These are phyloP conservation scores for Otocyon megalotis DNA, from an alignment of 2,113 vertebrate species.

Conservation along the genomic window DNA sequence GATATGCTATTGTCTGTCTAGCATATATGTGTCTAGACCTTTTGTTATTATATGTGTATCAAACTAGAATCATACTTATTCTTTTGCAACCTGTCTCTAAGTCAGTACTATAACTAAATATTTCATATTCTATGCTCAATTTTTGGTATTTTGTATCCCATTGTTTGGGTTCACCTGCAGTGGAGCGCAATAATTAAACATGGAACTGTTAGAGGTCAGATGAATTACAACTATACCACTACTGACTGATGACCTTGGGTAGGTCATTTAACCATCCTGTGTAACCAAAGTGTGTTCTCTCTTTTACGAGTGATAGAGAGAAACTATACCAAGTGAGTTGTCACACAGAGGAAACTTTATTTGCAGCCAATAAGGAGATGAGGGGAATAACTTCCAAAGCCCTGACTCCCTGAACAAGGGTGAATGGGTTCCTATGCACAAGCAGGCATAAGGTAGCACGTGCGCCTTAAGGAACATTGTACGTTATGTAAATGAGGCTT, in stretches of 20 bases:
- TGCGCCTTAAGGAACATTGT: background rate
- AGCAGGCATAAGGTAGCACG: rapidly evolving
- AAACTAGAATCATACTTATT: background rate
- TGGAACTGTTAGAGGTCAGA: background rate
- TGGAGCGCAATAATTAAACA: background rate
- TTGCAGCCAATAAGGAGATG: background rate
- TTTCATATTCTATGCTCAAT: background rate
- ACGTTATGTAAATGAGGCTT: background rate
- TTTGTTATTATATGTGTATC: background rate
- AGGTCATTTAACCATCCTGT: background rate
- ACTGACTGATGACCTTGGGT: background rate
- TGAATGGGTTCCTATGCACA: background rate
- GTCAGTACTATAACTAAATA: background rate
- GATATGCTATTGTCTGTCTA: background rate
- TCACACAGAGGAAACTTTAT: background rate
- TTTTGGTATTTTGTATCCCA: background rate
- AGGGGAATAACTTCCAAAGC: background rate
- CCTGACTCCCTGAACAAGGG: background rate
- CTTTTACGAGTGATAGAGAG: background rate
- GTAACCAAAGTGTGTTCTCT: background rate
- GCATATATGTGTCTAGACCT: background rate
- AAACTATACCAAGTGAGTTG: background rate
- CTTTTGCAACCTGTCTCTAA: background rate
- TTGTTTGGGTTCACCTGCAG: background rate
- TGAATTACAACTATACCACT: background rate